phyloP scores from a whole-genome alignment of 2,113 vertebrate species.

The Otus sunia region DNA sequence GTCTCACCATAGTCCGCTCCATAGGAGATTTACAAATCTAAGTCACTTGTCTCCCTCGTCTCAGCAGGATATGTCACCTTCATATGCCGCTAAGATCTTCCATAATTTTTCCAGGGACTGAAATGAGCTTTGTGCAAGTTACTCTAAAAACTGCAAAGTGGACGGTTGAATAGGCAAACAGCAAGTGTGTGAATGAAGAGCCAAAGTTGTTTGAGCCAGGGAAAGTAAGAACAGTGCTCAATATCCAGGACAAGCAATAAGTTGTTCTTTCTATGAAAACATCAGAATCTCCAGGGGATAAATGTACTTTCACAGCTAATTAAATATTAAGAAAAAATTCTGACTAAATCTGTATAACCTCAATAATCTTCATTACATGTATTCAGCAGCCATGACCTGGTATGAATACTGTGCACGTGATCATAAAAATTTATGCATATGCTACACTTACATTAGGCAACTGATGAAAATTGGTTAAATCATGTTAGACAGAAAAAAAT shows the following conservation, averaged over 20 bases:
- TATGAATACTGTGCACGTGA: background rate
- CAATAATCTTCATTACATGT: background rate
- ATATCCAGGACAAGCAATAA: background rate
- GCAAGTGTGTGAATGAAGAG: background rate
- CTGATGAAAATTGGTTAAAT: background rate
- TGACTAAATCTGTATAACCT: background rate
- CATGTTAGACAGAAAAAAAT: background rate
- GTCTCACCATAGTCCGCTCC: too few species aligned
- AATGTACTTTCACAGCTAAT: background rate
- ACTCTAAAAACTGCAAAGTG: background rate
- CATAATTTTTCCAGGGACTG: background rate
- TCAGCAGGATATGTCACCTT: too few species aligned
- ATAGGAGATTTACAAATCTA: too few species aligned
- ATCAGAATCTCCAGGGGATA: background rate
- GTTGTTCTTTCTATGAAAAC: background rate
- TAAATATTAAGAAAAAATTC: background rate
- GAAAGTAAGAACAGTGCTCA: background rate
- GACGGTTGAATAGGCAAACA: background rate
- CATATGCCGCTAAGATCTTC: background rate
- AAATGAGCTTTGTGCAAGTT: background rate
- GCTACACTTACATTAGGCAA: background rate
- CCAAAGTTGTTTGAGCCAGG: background rate
- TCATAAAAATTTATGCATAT: background rate
- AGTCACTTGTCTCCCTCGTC: too few species aligned
- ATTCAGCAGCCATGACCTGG: background rate